Percentiles rank a stretch among this genome's conserved stretches.
Evolutionary conservation across 1,140 invertebrate species (phyloP).

Genomic region (Nephila pilipes): DNA sequence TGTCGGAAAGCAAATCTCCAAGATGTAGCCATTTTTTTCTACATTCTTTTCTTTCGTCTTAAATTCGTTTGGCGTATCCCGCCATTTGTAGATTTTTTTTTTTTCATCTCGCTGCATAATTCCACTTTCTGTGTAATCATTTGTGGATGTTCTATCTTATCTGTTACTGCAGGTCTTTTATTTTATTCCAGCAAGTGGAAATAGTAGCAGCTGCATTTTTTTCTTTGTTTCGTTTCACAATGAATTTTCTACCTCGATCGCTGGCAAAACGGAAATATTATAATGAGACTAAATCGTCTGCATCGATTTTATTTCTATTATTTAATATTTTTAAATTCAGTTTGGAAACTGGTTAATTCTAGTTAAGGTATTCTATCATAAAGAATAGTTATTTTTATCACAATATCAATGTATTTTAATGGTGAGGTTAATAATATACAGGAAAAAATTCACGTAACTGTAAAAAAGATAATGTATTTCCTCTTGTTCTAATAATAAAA

Average conservation of each 20-base stretch:
- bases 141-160: slow-evolving; percentile 27
- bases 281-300: neutral
- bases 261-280: neutral
- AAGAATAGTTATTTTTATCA: too few relatives aligned
- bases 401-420: too few relatives aligned
- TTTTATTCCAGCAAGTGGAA: neutral
- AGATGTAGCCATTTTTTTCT: slow-evolving; percentile 36
- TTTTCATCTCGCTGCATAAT: slow-evolving; percentile 12
- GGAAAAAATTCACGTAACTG: too few relatives aligned
- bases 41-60: neutral
- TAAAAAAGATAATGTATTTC: too few relatives aligned
- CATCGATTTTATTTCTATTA: neutral
- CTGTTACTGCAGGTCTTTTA: neutral
- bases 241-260: neutral
- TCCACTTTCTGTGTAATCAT: slow-evolving; percentile 16
- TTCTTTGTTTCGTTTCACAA: neutral
- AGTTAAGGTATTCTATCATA: too few relatives aligned
- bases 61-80: neutral
- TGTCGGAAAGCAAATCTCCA: slow-evolving; percentile 44
- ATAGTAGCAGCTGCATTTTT: neutral
- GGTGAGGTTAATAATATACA: too few relatives aligned
- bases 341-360: neutral
- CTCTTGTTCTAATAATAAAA: too few relatives aligned
- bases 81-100: neutral
- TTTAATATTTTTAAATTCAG: neutral